Evolutionary conservation across 2,113 vertebrate genomes (phyloP), one percentile per base, ranked within the genome.

Genomic region (Tychaedon coryphoeus): DNA sequence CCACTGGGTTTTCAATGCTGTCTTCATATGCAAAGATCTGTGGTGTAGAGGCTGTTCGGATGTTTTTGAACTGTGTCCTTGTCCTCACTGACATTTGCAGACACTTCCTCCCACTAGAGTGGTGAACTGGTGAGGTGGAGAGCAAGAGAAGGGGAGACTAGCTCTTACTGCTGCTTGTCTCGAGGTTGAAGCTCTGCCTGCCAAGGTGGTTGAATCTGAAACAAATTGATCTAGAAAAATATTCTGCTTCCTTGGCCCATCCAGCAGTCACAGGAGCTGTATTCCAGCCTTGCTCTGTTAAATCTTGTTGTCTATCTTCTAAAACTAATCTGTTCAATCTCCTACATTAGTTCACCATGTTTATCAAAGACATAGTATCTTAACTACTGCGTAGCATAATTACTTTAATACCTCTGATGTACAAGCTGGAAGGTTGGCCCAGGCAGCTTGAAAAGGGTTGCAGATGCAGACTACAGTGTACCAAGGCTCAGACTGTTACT

Each of bases 1-100:
- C n/a, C 20, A 6, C 12, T 10, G 0, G 25, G 14, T 66, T 38
- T 53, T 70, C 38, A 86, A 0, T 2, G 1, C 15, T 43, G 31
- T 57, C 25, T 89, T 76, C 10, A 15, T 60, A 14, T 8, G 6
- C 56, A 31, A 43, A 65, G 28, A 72, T 26, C 7, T 26, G 10
- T 69, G 58, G 18, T 50, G 6, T 13, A 53, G 67, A 65, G 18
- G 25, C 18, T 61, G 28, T 26, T 29, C 8, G 18, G 19, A 7
- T 69, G 29, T 28, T 58, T 60, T 77, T 84, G 25, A 85, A 47
- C 28, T 42, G 23, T 42, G 19, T 38, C 26, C 20, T 78, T 85
- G 24, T 90, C 74, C 16, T 72, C 38, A 38, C 25, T 78, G 38
- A 87, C 20, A 45, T 47, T 47, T 58, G 51, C 47, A 88, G 85